Evolutionary conservation across 2,888 invertebrate genomes (phyloP).

Genomic region (Dyspetes luteomarginatus): DNA sequence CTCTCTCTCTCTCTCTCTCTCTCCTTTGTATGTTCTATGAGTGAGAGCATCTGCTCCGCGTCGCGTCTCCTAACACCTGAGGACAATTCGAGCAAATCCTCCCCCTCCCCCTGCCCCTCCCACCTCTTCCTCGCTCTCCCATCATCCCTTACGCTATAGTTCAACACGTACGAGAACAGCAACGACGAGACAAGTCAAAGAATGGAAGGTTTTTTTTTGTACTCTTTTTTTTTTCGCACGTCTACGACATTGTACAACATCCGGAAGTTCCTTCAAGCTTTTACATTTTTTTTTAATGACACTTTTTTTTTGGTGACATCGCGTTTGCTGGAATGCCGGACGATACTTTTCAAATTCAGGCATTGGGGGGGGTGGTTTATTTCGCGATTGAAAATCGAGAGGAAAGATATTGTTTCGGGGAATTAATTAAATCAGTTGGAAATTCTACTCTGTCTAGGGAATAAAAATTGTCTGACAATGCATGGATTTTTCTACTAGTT

Average conservation of each 20-base stretch:
- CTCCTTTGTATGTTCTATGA: slow-evolving; percentile 64
- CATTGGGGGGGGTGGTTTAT: background rate
- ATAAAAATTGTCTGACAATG: too few species aligned
- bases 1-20: slow-evolving; percentile 27
- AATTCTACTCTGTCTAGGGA: too few species aligned
- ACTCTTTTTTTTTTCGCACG: slow-evolving; percentile 21
- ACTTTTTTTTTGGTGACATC: slow-evolving; percentile 44
- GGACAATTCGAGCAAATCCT: slow-evolving; percentile 47
- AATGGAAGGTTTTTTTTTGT: slow-evolving; percentile 13
- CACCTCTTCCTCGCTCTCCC: slow-evolving; percentile 5
- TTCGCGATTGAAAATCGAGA: too few species aligned
- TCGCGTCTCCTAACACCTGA: slow-evolving; percentile 57
- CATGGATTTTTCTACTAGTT: too few species aligned
- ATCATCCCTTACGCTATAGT: background rate
- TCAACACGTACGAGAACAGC: background rate
- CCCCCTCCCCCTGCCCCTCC: too few species aligned
- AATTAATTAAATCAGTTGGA: too few species aligned
- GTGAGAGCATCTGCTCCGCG: slow-evolving; percentile 65
- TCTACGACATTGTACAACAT: slow-evolving; percentile 48
- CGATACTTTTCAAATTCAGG: slow-evolving; percentile 26
- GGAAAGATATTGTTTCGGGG: too few species aligned
- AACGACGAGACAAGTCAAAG: background rate
- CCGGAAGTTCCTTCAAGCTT: slow-evolving; percentile 76
- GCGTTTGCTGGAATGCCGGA: slow-evolving; percentile 30
- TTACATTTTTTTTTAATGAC: slow-evolving; percentile 5